phyloP scores from a whole-genome alignment of 1,140 invertebrate genomes.

The Drosophila pseudoobscura region DNA sequence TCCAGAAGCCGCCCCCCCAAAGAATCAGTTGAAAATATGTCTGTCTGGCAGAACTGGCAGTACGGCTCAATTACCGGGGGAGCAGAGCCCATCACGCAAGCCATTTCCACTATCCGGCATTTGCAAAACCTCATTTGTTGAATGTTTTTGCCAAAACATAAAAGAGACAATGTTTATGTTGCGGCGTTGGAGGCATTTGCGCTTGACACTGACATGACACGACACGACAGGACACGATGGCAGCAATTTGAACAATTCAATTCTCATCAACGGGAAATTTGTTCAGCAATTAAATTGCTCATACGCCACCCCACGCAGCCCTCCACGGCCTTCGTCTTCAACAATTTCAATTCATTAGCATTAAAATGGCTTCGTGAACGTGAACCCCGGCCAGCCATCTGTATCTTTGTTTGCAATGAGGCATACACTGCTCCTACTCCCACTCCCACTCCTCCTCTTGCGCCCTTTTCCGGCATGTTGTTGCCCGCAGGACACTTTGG shows the following conservation, averaged over 20 bases:
- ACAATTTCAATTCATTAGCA: conserved; percentile 79
- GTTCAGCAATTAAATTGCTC: conserved; percentile 68
- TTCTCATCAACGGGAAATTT: conserved; percentile 56
- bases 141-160: conserved; percentile 27
- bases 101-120: conserved; percentile 30
- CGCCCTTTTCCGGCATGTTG: conserved; percentile 15
- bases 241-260: conserved; percentile 30
- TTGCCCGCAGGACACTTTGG: conserved; percentile 53
- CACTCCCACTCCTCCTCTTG: conserved; percentile 16
- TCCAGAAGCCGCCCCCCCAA: conserved; percentile 41
- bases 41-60: background rate
- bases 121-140: conserved; percentile 51
- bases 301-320: conserved; percentile 34
- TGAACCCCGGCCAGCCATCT: conserved; percentile 15
- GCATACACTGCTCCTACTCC: conserved; percentile 4
- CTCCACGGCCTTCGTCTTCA: conserved; percentile 20
- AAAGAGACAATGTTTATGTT: conserved; percentile 48
- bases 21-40: conserved; percentile 38
- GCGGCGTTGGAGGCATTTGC: conserved; percentile 65
- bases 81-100: conserved; percentile 37
- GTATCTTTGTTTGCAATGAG: conserved; percentile 32
- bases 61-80: conserved; percentile 3
- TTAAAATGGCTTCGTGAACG: conserved; percentile 35
- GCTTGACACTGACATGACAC: conserved; percentile 69
- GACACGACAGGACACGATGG: conserved; percentile 24